phyloP scores from a whole-genome alignment of 2,113 vertebrate genomes.

The Electrona antarctica region DNA sequence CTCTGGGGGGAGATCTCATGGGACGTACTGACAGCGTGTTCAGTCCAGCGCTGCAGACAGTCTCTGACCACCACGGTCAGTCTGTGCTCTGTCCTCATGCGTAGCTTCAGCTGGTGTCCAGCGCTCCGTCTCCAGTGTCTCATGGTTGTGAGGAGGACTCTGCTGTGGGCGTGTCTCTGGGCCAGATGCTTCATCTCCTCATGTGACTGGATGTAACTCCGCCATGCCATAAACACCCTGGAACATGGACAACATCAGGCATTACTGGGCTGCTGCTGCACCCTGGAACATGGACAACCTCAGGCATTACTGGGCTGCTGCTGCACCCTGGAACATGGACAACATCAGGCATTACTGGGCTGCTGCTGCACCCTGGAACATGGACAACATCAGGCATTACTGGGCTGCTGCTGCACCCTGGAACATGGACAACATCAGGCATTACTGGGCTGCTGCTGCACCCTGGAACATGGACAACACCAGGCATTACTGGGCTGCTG shows the following conservation, averaged over 20 bases:
- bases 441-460: neutral
- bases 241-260: neutral
- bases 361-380: slow-evolving; percentile 23
- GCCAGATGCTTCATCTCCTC: slow-evolving; percentile 12
- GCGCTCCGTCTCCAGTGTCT: slow-evolving; percentile 23
- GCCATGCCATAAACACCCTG: slow-evolving; percentile 37
- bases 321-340: slow-evolving; percentile 21
- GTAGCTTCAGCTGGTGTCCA: slow-evolving; percentile 30
- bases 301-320: too few species aligned
- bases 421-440: neutral
- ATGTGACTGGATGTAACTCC: slow-evolving; percentile 3
- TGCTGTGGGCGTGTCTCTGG: neutral
- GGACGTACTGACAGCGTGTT: slow-evolving; percentile 1
- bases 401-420: slow-evolving; percentile 20
- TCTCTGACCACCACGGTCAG: slow-evolving; percentile 1
- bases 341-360: too few species aligned
- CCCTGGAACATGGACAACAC: slow-evolving; percentile 4
- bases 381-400: too few species aligned
- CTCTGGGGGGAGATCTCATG: neutral
- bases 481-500: too few species aligned
- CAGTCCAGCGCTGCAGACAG: slow-evolving; percentile 9
- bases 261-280: neutral
- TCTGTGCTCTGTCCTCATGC: slow-evolving; percentile 5
- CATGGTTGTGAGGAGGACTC: neutral
- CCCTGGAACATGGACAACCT: slow-evolving; percentile 4